These are phyloP conservation scores for Catocala fraxini DNA, from an alignment of 2,888 invertebrate genomes.

Conservation along the genomic window DNA sequence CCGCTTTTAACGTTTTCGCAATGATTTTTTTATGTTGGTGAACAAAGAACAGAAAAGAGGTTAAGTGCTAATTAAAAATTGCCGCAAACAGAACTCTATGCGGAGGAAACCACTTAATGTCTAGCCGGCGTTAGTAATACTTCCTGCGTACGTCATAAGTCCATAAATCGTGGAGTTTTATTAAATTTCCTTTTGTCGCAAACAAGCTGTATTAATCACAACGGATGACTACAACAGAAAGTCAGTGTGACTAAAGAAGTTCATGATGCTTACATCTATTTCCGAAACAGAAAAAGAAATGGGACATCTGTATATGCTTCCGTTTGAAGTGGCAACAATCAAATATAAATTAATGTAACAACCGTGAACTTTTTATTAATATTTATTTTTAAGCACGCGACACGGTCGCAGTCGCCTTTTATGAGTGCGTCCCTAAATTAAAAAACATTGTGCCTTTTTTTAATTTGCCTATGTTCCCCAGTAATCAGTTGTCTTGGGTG, in stretches of 20 bases:
- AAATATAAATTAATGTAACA: conserved; percentile 55
- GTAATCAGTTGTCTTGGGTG: conserved; percentile 57
- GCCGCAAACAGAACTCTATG: conserved; percentile 32
- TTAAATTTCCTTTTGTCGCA: conserved; percentile 67
- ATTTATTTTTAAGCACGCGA: conserved; percentile 43
- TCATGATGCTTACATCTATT: conserved; percentile 60
- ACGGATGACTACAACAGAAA: conserved; percentile 53
- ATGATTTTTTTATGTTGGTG: conserved; percentile 7
- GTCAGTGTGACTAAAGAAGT: conserved; percentile 63
- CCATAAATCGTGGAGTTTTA: conserved; percentile 67
- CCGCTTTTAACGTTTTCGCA: background rate
- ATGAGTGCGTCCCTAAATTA: conserved; percentile 26
- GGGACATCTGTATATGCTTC: conserved; percentile 68
- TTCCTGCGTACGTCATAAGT: conserved; percentile 60
- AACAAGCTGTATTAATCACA: conserved; percentile 65
- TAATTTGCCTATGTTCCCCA: conserved; percentile 39
- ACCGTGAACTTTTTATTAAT: conserved; percentile 54
- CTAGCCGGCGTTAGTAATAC: conserved; percentile 55
- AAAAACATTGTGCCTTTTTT: conserved; percentile 36
- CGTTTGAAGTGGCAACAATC: conserved; percentile 64
- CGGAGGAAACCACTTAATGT: conserved; percentile 55
- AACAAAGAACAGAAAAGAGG: conserved; percentile 41
- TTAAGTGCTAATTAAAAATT: conserved; percentile 50
- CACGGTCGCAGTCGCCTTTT: conserved; percentile 10
- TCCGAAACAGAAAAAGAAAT: conserved; percentile 53